Evolutionary conservation across 1,140 invertebrate genomes (phyloP), one percentile per base, ranked within the genome.

Genomic region (Caenorhabditis briggsae): DNA sequence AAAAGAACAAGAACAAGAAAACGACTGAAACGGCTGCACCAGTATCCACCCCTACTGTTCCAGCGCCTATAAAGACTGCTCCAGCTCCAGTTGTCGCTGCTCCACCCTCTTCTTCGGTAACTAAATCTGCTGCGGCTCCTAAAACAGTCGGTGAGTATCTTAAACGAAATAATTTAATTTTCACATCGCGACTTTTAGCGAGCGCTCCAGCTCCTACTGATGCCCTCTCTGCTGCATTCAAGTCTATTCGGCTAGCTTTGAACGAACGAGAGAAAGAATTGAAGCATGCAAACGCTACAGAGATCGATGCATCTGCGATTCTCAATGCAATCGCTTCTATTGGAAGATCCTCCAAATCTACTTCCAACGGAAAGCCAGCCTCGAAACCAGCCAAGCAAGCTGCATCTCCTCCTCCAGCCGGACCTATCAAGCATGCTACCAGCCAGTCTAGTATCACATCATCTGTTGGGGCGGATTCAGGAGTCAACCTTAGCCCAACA

Each of bases 401-500:
- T 14, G 16, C 55, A 7, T 43, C 46, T 70, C 78, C 85, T 25
- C 85, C 85, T 7, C 64, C 70, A 0, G 83, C 46, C 53, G 70
- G 70, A 12, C 70, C 70, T 7, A 90, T 91, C 82, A 91, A 91
- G 23, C 90, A 88, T 56, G 89, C 90, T 11, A 87, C 87, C 48
- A 90, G 90, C 64, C 90, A 90, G 33, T 89, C 89, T 18, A 90
- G 89, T 70, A 82, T 90, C 61, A 89, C 90, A 9, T 91, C 90
- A 86, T 90, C 89, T 16, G 89, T 90, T 14, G 89, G 90, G 18
- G 90, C 91, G 16, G 90, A 90, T 59, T 91, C 89, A 43, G 90
- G 90, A 58, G 82, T 90, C 11, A 88, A 86, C 23, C 74, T 86
- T 48, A 89, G 88, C 55, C 90, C 90, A 18, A 89, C 89, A 59